Percentiles rank a stretch among this genome's conserved stretches.
Evolutionary conservation across 1,140 invertebrate species (phyloP).

Genomic region (Monochamus saltuarius): DNA sequence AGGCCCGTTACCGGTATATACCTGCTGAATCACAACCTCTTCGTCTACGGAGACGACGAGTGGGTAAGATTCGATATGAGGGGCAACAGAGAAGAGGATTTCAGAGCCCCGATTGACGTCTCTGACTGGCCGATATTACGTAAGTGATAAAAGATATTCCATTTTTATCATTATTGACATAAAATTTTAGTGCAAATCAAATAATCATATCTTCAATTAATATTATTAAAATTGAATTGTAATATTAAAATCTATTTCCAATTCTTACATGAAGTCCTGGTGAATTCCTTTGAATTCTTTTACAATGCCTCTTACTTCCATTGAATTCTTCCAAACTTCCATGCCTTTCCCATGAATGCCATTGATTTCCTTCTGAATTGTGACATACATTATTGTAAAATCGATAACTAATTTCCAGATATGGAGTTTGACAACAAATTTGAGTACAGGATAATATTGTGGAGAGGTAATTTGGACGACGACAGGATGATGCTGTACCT

Average conservation of each 20-base stretch:
- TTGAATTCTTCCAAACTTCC: too few relatives aligned
- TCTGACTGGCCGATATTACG: conserved; percentile 71
- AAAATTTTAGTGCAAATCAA: too few relatives aligned
- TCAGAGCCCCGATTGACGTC: conserved; percentile 60
- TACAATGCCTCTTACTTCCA: too few relatives aligned
- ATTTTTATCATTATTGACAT: too few relatives aligned
- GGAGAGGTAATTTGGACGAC: conserved; percentile 78
- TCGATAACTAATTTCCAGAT: conserved; percentile 54
- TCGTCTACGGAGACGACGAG: conserved; percentile 62
- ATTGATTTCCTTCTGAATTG: too few relatives aligned
- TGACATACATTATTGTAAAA: too few relatives aligned
- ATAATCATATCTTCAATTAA: too few relatives aligned
- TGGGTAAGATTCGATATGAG: conserved; percentile 78
- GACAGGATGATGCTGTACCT: conserved; percentile 66
- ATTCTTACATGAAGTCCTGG: too few relatives aligned
- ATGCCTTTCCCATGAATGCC: too few relatives aligned
- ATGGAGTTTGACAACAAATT: conserved; percentile 73
- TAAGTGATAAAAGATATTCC: conserved; percentile 47
- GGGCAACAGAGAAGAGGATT: conserved; percentile 66
- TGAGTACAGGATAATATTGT: conserved; percentile 74
- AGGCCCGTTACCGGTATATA: conserved; percentile 63
- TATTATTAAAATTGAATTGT: too few relatives aligned
- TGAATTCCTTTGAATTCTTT: too few relatives aligned
- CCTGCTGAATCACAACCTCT: conserved; percentile 74
- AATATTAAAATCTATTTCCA: too few relatives aligned